A percentile compares a stretch with the other conserved stretches of the same genome.
phyloP scores from a whole-genome alignment of 2,888 invertebrate genomes.

The Lissonota sp. region DNA sequence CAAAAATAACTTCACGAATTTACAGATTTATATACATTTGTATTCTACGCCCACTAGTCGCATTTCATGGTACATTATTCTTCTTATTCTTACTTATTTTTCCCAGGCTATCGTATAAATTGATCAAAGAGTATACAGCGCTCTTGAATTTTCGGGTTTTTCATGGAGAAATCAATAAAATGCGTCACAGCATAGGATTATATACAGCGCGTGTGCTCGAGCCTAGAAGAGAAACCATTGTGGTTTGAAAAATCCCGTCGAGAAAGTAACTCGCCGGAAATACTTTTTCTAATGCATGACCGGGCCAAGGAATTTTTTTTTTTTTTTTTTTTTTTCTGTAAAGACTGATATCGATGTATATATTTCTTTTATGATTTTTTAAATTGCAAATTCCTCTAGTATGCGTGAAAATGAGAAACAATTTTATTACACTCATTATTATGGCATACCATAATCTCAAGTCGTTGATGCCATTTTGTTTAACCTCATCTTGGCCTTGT shows the following conservation, averaged over 20 bases:
- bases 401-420: too few relatives aligned
- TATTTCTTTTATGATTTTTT: too few relatives aligned
- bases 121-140: background rate
- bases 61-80: background rate
- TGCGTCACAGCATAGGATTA: background rate
- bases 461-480: background rate
- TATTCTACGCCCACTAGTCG: background rate
- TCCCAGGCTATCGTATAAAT: background rate
- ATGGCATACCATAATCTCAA: too few relatives aligned
- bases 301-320: background rate
- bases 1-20: constrained; percentile 63
- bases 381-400: too few relatives aligned
- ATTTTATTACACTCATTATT: too few relatives aligned
- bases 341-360: too few relatives aligned
- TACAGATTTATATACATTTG: constrained; percentile 34
- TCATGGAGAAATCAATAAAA: constrained; percentile 31
- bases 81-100: constrained; percentile 1
- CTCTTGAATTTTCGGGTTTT: background rate
- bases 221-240: background rate
- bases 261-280: background rate
- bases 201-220: background rate
- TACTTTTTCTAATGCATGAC: background rate
- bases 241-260: background rate
- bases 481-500: background rate
- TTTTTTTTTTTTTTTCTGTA: too few relatives aligned